phyloP scores from a whole-genome alignment of 1,140 invertebrate species.

The Linepithema humile region DNA sequence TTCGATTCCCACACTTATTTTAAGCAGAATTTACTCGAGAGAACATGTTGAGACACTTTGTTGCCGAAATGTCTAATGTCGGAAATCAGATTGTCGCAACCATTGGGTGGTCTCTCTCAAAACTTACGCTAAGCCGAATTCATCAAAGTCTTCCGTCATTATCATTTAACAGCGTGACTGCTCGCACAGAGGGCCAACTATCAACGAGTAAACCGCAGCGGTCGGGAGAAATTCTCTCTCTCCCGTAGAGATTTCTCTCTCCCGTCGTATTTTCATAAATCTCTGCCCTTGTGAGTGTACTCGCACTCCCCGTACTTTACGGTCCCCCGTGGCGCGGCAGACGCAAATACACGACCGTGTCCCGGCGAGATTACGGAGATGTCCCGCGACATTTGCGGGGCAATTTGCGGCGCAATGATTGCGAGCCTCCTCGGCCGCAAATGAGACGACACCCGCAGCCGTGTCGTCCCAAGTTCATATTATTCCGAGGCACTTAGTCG shows the following conservation, averaged over 20 bases:
- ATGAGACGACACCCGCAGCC: conserved; percentile 26
- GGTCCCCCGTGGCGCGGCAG: background rate
- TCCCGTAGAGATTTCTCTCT: background rate
- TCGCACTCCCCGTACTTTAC: background rate
- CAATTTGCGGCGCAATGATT: conserved; percentile 62
- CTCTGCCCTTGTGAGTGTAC: background rate
- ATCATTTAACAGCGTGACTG: conserved; percentile 13
- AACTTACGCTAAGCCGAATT: background rate
- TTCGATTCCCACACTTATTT: no score
- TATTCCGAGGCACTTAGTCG: conserved; percentile 3
- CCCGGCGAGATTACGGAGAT: conserved; percentile 30
- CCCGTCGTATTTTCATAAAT: background rate
- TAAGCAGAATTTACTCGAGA: background rate
- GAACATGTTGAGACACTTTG: conserved; percentile 18
- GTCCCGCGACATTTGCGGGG: conserved; percentile 26
- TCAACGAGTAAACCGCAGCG: conserved; percentile 5
- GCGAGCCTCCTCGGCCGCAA: conserved; percentile 30
- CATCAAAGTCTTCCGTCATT: background rate
- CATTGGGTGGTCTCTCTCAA: no score
- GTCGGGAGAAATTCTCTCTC: background rate
- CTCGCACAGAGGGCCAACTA: background rate
- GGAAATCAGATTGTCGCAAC: background rate
- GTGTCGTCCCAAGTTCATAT: conserved; percentile 5
- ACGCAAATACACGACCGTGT: conserved; percentile 1
- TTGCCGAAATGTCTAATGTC: background rate